phyloP scores from a whole-genome alignment of 1,140 invertebrate genomes.

The Saccostrea glomerata region DNA sequence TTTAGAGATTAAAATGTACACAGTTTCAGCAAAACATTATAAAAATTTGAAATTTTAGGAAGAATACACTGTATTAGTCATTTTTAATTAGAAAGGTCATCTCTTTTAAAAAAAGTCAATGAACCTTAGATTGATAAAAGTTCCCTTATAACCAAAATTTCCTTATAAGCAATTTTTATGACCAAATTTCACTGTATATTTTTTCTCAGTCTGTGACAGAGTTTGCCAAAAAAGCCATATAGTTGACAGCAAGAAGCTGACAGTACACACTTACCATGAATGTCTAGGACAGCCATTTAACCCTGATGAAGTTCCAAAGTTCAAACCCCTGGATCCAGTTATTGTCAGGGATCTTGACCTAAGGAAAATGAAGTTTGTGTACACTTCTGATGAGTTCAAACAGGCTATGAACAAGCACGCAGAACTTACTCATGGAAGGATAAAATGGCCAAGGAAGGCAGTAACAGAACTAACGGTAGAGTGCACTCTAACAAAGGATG shows the following conservation, averaged over 20 bases:
- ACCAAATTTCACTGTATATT: too few relatives aligned
- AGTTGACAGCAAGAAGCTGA: constrained; percentile 34
- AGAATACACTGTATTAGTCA: too few relatives aligned
- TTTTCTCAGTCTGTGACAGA: background rate
- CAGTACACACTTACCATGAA: constrained; percentile 42
- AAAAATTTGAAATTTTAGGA: too few relatives aligned
- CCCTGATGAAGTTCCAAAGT: constrained; percentile 32
- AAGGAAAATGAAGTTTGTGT: constrained; percentile 42
- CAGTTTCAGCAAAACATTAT: too few relatives aligned
- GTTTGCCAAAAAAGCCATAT: constrained; percentile 33
- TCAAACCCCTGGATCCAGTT: constrained; percentile 34
- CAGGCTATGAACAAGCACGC: constrained; percentile 20
- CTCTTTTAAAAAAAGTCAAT: too few relatives aligned
- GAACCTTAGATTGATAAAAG: too few relatives aligned
- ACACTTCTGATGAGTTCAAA: constrained; percentile 33
- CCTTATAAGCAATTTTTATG: too few relatives aligned
- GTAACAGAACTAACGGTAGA: constrained; percentile 16
- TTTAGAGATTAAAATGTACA: too few relatives aligned
- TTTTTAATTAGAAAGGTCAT: too few relatives aligned
- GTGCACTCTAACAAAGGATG: constrained; percentile 50
- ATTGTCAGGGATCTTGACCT: background rate
- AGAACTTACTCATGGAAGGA: background rate
- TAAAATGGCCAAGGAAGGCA: constrained; percentile 45
- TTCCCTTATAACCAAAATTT: too few relatives aligned
- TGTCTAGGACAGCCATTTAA: constrained; percentile 30